A percentile compares a stretch with the other conserved stretches of the same genome.
These are phyloP conservation scores for Cherax quadricarinatus DNA, from an alignment of 1,140 invertebrate genomes.

Conservation along the genomic window DNA sequence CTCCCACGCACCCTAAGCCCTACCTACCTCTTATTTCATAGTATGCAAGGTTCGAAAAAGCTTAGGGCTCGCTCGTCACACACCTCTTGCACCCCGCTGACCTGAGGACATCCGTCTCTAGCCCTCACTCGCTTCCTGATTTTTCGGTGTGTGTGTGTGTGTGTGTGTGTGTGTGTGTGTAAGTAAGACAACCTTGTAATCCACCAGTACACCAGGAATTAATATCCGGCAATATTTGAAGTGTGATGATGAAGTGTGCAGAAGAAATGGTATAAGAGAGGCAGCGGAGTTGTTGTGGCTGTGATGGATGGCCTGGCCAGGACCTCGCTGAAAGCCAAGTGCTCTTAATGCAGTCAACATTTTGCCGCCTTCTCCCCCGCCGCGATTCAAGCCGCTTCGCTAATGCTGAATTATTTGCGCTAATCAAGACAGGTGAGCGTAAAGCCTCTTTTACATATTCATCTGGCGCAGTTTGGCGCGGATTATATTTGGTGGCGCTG, in stretches of 20 bases:
- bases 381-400: background rate
- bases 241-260: background rate
- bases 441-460: background rate
- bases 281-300: background rate
- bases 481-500: too few relatives aligned
- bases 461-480: background rate
- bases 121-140: too few relatives aligned
- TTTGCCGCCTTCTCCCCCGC: background rate
- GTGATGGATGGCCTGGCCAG: conserved; percentile 2
- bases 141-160: too few relatives aligned
- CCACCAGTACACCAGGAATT: too few relatives aligned
- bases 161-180: too few relatives aligned
- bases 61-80: too few relatives aligned
- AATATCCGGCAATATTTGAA: background rate
- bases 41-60: too few relatives aligned
- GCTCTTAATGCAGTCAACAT: background rate
- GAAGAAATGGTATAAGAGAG: conserved; percentile 5
- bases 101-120: too few relatives aligned
- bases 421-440: background rate
- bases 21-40: too few relatives aligned
- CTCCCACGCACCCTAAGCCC: too few relatives aligned
- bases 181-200: too few relatives aligned
- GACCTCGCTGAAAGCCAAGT: background rate
- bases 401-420: background rate
- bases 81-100: too few relatives aligned